A percentile compares a stretch with the other conserved stretches of the same genome.
phyloP scores from a whole-genome alignment of 2,113 vertebrate species.

The Nibea albiflora region DNA sequence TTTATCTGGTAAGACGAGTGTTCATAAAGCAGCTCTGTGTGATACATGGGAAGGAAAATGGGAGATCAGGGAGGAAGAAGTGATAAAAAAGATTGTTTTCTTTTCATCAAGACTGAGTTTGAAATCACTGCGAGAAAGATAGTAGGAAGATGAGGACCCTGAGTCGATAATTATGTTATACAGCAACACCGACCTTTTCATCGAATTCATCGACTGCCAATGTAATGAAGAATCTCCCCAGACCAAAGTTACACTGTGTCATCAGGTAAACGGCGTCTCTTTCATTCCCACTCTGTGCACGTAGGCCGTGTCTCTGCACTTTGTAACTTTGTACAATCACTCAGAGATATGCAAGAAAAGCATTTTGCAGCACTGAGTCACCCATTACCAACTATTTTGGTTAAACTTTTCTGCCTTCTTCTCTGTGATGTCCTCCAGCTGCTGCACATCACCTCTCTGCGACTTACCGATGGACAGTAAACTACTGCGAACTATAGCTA shows the following conservation, averaged over 20 bases:
- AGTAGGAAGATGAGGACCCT: background rate
- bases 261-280: no score
- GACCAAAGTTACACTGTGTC: background rate
- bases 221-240: background rate
- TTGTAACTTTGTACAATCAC: no score
- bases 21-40: slow-evolving; percentile 23
- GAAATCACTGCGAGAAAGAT: slow-evolving; percentile 5
- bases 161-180: background rate
- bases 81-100: background rate
- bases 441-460: no score
- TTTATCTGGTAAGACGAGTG: slow-evolving; percentile 51
- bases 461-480: no score
- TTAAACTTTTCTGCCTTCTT: no score
- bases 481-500: no score
- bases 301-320: no score
- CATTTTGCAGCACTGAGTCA: no score
- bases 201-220: background rate
- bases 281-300: no score
- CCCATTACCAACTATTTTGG: no score
- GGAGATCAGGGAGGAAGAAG: slow-evolving; percentile 6
- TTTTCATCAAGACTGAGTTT: slow-evolving; percentile 17
- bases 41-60: slow-evolving; percentile 26
- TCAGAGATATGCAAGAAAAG: no score
- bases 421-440: no score
- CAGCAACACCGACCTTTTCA: background rate